Conservation (phyloP, 2,797 vertebrate species). For the Liasis olivaceus region DNA sequence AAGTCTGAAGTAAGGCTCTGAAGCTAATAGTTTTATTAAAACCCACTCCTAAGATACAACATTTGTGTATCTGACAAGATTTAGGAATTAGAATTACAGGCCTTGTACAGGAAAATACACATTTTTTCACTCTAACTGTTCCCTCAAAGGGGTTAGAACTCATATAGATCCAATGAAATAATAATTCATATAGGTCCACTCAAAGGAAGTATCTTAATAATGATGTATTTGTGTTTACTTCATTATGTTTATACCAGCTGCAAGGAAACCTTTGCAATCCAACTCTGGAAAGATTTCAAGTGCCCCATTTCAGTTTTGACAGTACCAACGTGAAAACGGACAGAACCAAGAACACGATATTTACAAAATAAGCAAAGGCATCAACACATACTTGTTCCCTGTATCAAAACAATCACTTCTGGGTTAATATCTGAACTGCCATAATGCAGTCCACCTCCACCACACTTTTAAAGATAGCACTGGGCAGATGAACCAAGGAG, state of each 20-base stretch:
- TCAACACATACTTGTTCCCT: not conserved
- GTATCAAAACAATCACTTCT: not conserved
- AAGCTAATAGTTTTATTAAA: not conserved
- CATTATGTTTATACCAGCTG: not conserved
- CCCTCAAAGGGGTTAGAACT: not conserved
- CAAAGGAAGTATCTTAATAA: not conserved
- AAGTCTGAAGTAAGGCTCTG: not conserved
- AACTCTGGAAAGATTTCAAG: not conserved
- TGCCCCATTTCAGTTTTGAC: not conserved
- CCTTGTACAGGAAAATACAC: not conserved
- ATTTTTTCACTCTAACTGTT: not conserved
- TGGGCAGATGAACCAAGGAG: not conserved
- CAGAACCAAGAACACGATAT: not conserved
- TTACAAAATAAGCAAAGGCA: not conserved
- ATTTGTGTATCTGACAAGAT: not conserved
- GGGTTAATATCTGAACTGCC: not conserved
- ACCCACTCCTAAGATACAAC: not conserved
- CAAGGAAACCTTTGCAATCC: not conserved
- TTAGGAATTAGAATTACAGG: not conserved
- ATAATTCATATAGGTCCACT: not conserved
- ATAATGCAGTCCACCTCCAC: not conserved
- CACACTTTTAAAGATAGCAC: not conserved
- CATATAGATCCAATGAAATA: not conserved
- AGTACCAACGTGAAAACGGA: not conserved
- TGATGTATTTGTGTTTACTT: not conserved